phyloP scores from a whole-genome alignment of 2,888 invertebrate genomes.

The Embidobia sp. region DNA sequence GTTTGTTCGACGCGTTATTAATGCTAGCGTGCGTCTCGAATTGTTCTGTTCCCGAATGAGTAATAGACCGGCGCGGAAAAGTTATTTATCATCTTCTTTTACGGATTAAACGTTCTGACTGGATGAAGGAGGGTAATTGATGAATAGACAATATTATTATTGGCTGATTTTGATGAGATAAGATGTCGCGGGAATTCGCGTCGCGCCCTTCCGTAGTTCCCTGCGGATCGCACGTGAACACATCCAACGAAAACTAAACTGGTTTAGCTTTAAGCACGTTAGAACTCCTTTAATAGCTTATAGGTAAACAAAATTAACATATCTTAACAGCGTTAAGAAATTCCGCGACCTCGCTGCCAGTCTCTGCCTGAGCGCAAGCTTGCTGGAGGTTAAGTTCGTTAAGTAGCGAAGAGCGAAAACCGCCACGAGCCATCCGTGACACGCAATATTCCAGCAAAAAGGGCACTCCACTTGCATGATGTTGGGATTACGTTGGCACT shows the following conservation, averaged over 20 bases:
- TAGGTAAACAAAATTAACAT: conserved; percentile 82
- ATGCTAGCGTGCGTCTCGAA: conserved; percentile 80
- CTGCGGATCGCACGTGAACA: conserved; percentile 76
- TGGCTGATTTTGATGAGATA: conserved; percentile 50
- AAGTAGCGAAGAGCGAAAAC: conserved; percentile 80
- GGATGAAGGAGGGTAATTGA: conserved; percentile 26
- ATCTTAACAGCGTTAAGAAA: conserved; percentile 82
- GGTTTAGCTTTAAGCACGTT: conserved; percentile 81
- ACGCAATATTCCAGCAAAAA: conserved; percentile 73
- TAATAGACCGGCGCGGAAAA: conserved; percentile 55
- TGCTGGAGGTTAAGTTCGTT: conserved; percentile 79
- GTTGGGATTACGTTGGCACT: conserved; percentile 57
- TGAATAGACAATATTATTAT: conserved; percentile 48
- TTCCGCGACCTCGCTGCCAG: conserved; percentile 73
- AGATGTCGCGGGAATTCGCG: conserved; percentile 34
- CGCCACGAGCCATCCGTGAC: conserved; percentile 77
- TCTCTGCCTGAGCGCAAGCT: conserved; percentile 62
- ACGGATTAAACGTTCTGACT: conserved; percentile 12
- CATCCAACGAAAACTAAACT: conserved; percentile 81
- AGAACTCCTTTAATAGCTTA: conserved; percentile 81
- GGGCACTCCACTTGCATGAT: conserved; percentile 60
- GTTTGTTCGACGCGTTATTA: conserved; percentile 79
- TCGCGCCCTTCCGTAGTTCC: conserved; percentile 67
- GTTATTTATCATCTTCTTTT: conserved; percentile 34
- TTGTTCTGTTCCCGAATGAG: conserved; percentile 74